Base-by-base conservation (phyloP, 2,113 vertebrate genomes). In the Andinoacara biseriatus region DNA sequence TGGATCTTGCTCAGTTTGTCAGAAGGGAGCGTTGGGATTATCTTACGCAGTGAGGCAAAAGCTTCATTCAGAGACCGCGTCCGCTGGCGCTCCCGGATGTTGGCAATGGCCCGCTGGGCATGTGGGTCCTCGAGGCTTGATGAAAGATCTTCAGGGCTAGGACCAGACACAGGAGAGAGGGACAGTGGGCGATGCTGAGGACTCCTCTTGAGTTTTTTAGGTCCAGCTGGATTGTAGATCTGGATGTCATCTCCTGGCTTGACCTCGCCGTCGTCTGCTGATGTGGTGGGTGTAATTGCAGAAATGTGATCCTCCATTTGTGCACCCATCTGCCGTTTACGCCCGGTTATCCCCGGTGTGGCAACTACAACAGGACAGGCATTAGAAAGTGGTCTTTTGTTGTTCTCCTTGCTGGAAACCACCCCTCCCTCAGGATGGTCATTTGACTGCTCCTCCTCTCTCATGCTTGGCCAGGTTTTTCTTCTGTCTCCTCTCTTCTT, bases 1-100 rank as follows among this genome's bases (percentile, higher is more conserved):
- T 98, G 97, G 90, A 98, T 98, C 94, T 98, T 98, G 94, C 97
- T 98, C 29, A 98, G 95, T 90, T 98, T 98, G 94, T 98, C 97
- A 0, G 97, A 97, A 10, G 97, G 97, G 76, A 98, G 94, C 0
- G 97, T 98, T 14, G 97, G 97, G 91, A 98, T 97, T 85, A 98
- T 98, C 40, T 97, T 96, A 20, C 97, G 92, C 78, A 98, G 91
- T 0, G 97, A 97, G 1, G 97, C 95, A 3, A 98, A 98, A 79
- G 97, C 97, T 2, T 98, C 97, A 4, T 98, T 98, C 38, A 98
- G 94, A 0, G 97, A 97, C 72, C 97, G 97, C 0, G 97, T 98
- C 38, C 97, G 92, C 89, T 98, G 97, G 5, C 97, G 95, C 49
- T 98, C 97, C 1, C 97, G 94, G 77, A 98, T 96, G 75, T 98